Percentiles rank a stretch among this genome's conserved stretches.
phyloP scores from a whole-genome alignment of 2,888 invertebrate species.

The Plagiodera versicolora region DNA sequence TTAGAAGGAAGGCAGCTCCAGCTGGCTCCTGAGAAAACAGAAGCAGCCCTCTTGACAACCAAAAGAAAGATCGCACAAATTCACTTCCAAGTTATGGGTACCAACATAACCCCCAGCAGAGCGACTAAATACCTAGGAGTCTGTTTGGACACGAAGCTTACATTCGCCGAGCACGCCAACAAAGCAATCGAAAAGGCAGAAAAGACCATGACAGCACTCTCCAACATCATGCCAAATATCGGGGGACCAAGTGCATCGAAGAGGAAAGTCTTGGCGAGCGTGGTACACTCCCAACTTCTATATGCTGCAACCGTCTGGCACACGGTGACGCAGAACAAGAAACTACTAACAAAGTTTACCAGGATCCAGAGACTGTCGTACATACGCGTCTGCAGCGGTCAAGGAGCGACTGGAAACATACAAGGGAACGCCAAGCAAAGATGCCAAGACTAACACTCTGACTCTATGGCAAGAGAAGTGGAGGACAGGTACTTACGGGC shows the following conservation, averaged over 20 bases:
- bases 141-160: neutral
- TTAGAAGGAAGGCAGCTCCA: neutral
- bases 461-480: too few relatives aligned
- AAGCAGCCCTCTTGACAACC: neutral
- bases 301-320: constrained; percentile 14
- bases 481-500: neutral
- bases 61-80: neutral
- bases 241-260: constrained; percentile 16
- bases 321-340: too few relatives aligned
- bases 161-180: neutral
- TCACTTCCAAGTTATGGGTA: neutral
- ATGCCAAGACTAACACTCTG: too few relatives aligned
- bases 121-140: neutral
- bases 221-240: constrained; percentile 13
- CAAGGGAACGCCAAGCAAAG: too few relatives aligned
- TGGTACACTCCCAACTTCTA: constrained; percentile 9
- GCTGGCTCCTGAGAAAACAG: neutral
- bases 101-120: too few relatives aligned
- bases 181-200: constrained; percentile 2
- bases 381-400: neutral
- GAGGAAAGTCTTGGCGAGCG: constrained; percentile 5
- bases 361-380: neutral
- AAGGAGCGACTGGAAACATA: too few relatives aligned
- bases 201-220: constrained; percentile 1
- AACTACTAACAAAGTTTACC: too few relatives aligned